Evolutionary conservation across 2,888 invertebrate genomes (phyloP).

Genomic region (Abrostola triplasia): DNA sequence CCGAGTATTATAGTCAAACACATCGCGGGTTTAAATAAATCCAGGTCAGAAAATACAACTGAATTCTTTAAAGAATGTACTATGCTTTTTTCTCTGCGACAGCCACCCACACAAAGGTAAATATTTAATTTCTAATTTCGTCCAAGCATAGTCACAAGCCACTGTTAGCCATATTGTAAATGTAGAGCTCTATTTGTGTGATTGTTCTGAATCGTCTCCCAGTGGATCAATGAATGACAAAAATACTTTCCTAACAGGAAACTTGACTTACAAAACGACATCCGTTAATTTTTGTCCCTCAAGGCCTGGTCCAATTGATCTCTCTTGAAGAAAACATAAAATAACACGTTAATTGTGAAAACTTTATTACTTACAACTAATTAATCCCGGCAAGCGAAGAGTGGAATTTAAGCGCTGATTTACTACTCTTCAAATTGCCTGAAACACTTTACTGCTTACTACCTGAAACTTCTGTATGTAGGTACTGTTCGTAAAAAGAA

Average conservation of each 20-base stretch:
- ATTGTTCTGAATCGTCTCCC: conserved; percentile 48
- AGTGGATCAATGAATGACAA: conserved; percentile 37
- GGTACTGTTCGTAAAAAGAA: not conserved
- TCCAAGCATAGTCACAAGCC: conserved; percentile 17
- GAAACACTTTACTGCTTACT: not conserved
- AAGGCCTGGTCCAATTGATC: conserved; percentile 35
- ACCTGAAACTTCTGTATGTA: no score
- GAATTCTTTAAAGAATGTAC: conserved; percentile 6
- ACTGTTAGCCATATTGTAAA: conserved; percentile 24
- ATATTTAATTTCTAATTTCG: conserved; percentile 48
- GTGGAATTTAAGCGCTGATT: conserved; percentile 20
- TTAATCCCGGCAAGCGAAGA: conserved; percentile 17
- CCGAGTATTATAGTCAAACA: conserved; percentile 13
- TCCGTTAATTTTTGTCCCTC: conserved; percentile 47
- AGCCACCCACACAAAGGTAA: conserved; percentile 12
- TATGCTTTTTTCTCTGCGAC: conserved; percentile 16
- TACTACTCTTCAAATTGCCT: conserved; percentile 7
- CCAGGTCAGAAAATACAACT: conserved; percentile 5
- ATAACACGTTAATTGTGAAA: conserved; percentile 27
- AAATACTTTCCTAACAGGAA: conserved; percentile 32
- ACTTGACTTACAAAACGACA: conserved; percentile 40
- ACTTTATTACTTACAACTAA: conserved; percentile 15
- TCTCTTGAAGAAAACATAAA: conserved; percentile 19
- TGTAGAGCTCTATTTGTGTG: conserved; percentile 37
- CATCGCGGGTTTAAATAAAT: conserved; percentile 4